These are phyloP conservation scores for Leiothrix lutea DNA, from an alignment of 2,113 vertebrate species.

Conservation along the genomic window DNA sequence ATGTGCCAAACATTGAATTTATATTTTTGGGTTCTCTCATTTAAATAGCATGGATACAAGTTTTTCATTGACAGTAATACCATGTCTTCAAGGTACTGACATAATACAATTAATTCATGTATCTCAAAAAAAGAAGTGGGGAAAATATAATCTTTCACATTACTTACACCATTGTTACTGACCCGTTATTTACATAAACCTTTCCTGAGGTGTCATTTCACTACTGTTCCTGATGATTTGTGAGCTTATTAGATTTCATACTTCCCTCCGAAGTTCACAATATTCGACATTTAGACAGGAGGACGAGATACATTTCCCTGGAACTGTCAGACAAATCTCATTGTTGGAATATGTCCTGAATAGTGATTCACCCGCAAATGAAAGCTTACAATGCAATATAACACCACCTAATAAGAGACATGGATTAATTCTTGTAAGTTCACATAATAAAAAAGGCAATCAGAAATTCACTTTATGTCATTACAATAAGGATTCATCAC, in stretches of 20 bases:
- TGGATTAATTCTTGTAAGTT: conserved; percentile 19
- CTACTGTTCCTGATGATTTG: neutral
- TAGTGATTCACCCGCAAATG: conserved; percentile 38
- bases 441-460: conserved; percentile 29
- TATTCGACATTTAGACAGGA: conserved; percentile 60
- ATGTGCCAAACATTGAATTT: conserved; percentile 31
- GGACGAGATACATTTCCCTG: conserved; percentile 18
- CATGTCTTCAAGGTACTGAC: conserved; percentile 31
- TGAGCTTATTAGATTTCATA: conserved; percentile 55
- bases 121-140: neutral
- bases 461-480: conserved; percentile 22
- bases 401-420: neutral
- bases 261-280: conserved; percentile 39
- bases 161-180: conserved; percentile 29
- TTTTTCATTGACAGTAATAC: conserved; percentile 49
- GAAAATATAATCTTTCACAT: neutral
- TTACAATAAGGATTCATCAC: conserved; percentile 3
- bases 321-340: conserved; percentile 56
- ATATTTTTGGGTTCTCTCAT: neutral
- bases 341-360: conserved; percentile 37
- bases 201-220: conserved; percentile 40
- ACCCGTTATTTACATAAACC: conserved; percentile 32
- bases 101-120: conserved; percentile 27
- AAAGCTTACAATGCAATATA: conserved; percentile 36
- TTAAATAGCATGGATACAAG: conserved; percentile 25